These are phyloP conservation scores for Alviniconcha marisindica DNA, from an alignment of 1,140 invertebrate genomes.

Conservation along the genomic window DNA sequence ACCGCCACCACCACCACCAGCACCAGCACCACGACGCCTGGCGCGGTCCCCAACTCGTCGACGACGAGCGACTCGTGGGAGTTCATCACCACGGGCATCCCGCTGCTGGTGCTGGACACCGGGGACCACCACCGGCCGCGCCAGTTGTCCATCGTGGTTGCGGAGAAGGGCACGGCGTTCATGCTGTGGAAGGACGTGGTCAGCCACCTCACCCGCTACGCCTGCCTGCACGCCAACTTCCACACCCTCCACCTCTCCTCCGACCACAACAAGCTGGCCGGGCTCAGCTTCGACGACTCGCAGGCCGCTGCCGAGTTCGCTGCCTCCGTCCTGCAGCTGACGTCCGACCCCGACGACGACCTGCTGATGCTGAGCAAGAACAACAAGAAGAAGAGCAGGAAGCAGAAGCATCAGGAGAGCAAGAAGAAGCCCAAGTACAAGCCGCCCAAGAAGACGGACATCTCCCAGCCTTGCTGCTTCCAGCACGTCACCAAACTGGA, in stretches of 20 bases:
- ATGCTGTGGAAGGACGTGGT: slow-evolving; percentile 91
- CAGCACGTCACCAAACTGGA: slow-evolving; percentile 90
- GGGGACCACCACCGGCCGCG: slow-evolving; percentile 83
- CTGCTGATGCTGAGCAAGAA: slow-evolving; percentile 80
- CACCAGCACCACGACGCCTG: not conserved
- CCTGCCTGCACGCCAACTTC: slow-evolving; percentile 82
- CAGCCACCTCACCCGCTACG: slow-evolving; percentile 80
- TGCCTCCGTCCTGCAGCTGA: slow-evolving; percentile 82
- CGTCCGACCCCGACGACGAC: slow-evolving; percentile 88
- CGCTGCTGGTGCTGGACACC: slow-evolving; percentile 86
- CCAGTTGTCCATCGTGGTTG: slow-evolving; percentile 85
- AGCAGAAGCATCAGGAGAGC: slow-evolving; percentile 73
- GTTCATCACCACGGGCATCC: slow-evolving; percentile 87
- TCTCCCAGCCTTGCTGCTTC: slow-evolving; percentile 91
- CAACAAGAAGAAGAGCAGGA: slow-evolving; percentile 75
- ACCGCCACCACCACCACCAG: slow-evolving; percentile 41
- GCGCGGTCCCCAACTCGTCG: not conserved
- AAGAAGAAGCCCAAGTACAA: slow-evolving; percentile 68
- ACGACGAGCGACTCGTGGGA: slow-evolving; percentile 81
- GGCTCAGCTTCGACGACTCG: slow-evolving; percentile 87
- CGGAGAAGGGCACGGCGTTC: slow-evolving; percentile 90
- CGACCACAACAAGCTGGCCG: slow-evolving; percentile 80
- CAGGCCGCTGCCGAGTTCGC: slow-evolving; percentile 84
- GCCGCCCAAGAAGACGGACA: slow-evolving; percentile 87
- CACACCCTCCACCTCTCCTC: slow-evolving; percentile 89